Base-by-base conservation (phyloP, 2,797 vertebrate species). In the Rhadinocentrus ornatus region DNA sequence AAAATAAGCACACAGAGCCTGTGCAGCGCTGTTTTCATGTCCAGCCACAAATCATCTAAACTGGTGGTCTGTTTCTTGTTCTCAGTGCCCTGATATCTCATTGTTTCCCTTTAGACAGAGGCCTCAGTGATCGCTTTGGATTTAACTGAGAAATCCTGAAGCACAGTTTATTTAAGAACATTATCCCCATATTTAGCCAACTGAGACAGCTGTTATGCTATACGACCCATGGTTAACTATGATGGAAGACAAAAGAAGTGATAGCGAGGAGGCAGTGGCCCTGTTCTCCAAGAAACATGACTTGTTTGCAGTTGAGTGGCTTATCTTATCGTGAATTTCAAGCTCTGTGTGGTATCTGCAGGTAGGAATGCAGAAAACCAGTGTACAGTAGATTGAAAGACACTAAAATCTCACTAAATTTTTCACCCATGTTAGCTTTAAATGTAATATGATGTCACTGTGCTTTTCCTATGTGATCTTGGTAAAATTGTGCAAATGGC, bases 321-420 rank as follows among this genome's bases (percentile, higher is more conserved):
- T 88, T 83, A 85, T 88, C 85, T 90, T 81, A 89, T 90, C 85
- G 77, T 57, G n/a, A 54, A 86, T 89, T 84, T 44, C 13, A 3
- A 0, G 54, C 29, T 78, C 83, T 89, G 86, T 64, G 64, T 61
- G 77, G 62, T 50, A 73, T 88, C 85, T 59, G 10, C 50, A n/a
- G 64, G 37, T 37, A 56, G 26, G 73, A 46, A 66, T 29, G 59
- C 53, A 78, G 63, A 73, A 15, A 53, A 48, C 39, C 50, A 71
- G 20, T 61, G 78, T 29, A 60, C 54, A 68, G 37, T 34, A 31
- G 10, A 41, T 11, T 15, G 18, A 20, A 32, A 55, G 46, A 29
- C 24, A 22, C 56, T 11, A 1, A 62, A 71, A 26, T 2, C 37
- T 37, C 52, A 46, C n/a, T 39, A 15, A 16, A 39, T 18, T 13